Conservation (phyloP, 2,113 vertebrate species). For the Pelecanoides urinatrix region DNA sequence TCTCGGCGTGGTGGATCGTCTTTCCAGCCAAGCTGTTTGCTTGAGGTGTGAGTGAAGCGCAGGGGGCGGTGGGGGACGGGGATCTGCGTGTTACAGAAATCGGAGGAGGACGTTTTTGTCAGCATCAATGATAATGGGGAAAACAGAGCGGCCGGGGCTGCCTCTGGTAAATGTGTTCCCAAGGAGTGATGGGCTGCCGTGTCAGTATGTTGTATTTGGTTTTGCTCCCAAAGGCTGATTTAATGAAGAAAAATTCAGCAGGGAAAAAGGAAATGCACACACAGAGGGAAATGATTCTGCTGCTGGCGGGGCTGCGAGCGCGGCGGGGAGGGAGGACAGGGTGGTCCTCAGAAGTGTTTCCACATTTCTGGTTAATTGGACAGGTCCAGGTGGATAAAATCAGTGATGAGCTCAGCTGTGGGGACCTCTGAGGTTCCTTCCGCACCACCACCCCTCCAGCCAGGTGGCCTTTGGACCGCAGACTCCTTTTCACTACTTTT, state of each 20-base stretch:
- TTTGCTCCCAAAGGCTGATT: neutral
- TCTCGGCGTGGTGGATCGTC: rapidly evolving
- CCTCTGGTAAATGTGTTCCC: neutral
- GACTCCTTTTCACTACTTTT: neutral
- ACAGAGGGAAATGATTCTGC: neutral
- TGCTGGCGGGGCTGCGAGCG: neutral
- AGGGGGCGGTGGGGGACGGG: rapidly evolving
- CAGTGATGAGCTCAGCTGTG: neutral
- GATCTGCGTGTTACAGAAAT: neutral
- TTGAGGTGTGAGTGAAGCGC: neutral
- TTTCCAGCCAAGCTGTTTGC: neutral
- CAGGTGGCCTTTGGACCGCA: neutral
- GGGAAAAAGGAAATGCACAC: neutral
- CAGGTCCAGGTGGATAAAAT: neutral
- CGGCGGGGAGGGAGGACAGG: rapidly evolving
- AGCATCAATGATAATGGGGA: neutral
- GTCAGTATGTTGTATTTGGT: neutral
- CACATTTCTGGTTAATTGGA: neutral
- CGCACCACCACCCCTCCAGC: neutral
- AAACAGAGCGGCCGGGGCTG: rapidly evolving
- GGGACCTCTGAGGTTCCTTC: neutral
- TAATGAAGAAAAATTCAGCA: neutral
- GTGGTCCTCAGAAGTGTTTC: neutral
- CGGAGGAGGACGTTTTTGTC: rapidly evolving
- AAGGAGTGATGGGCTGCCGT: neutral